A percentile compares a stretch with the other conserved stretches of the same genome.
phyloP scores from a whole-genome alignment of 2,113 vertebrate genomes.

The Ophthalmolycus amberensis region DNA sequence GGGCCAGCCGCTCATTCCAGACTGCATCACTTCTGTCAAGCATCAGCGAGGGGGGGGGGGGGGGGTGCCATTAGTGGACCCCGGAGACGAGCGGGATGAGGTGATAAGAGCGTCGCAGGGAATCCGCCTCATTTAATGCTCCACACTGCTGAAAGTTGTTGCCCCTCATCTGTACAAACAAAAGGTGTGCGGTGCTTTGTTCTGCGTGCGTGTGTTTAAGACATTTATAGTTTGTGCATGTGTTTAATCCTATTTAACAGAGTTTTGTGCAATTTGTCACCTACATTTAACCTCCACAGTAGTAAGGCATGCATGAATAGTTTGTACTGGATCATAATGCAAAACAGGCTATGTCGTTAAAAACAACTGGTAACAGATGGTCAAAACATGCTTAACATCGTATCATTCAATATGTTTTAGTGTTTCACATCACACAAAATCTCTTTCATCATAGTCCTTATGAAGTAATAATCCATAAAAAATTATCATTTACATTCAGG shows the following conservation, averaged over 20 bases:
- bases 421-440: background rate
- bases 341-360: conserved; percentile 27
- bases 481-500: conserved; percentile 32
- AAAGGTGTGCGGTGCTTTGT: conserved; percentile 40
- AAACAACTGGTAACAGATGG: conserved; percentile 32
- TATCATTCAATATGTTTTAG: conserved; percentile 5
- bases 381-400: background rate
- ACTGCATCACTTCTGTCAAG: conserved; percentile 64
- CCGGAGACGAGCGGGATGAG: conserved; percentile 71
- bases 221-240: conserved; percentile 1
- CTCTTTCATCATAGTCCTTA: conserved; percentile 5
- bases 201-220: conserved; percentile 12
- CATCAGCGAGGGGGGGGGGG: conserved; percentile 54
- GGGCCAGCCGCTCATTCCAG: conserved; percentile 71
- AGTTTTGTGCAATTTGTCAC: conserved; percentile 24
- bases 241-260: conserved; percentile 25
- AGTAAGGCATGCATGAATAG: background rate
- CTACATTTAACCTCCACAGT: background rate
- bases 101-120: conserved; percentile 74
- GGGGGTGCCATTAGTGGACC: conserved; percentile 61
- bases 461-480: conserved; percentile 27
- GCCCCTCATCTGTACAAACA: conserved; percentile 55
- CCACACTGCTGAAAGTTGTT: conserved; percentile 54
- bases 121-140: conserved; percentile 64
- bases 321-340: conserved; percentile 13